Base-by-base conservation (phyloP, 2,113 vertebrate genomes). In the Megaceryle maxima region DNA sequence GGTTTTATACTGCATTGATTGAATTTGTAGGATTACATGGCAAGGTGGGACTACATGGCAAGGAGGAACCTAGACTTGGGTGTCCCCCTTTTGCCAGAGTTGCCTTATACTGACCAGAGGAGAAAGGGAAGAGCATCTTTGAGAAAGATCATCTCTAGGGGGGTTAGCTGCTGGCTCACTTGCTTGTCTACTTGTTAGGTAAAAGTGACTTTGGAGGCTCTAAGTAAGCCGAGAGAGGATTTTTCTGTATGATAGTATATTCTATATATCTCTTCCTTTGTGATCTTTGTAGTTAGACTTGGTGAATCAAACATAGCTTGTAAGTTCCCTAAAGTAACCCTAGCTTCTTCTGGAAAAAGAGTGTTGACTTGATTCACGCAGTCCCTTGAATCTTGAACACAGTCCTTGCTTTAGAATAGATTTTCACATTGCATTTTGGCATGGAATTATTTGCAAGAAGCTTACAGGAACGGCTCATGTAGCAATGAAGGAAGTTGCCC, bases 401-500 rank as follows among this genome's bases (percentile, higher is more conserved):
- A 62, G 12, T 50, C 35, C 37, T 77, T 64, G 43, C 51, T 83
- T 82, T 87, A 57, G 29, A 68, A 11, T 56, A 8, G 16, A 18
- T 13, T 64, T 90, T 6, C 7, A 11, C n/a, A 29, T 4, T 55
- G 18, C 43, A 75, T 10, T 22, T 88, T 79, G 73, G 10, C 53
- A 24, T 68, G 33, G 18, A 81, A n/a, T 53, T 74, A 62, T 46
- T 76, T 67, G 37, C 72, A 43, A 4, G 0, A 41, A 66, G 16
- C 10, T 11, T 35, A 7, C n/a, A 44, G 46, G 25, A 50, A 44
- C n/a, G 25, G 22, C 16, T 76, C 2, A 0, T 33, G 16, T 33
- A 67, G 24, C 53, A 75, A 39, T 3, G 2, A 39, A 55, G 28
- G 44, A 44, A 15, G 14, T 78, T 46, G 15, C 22, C 43, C 24